Evolutionary conservation across 2,797 vertebrate species (phyloP), one percentile per base, ranked within the genome.

Genomic region (Naso thynnoides): DNA sequence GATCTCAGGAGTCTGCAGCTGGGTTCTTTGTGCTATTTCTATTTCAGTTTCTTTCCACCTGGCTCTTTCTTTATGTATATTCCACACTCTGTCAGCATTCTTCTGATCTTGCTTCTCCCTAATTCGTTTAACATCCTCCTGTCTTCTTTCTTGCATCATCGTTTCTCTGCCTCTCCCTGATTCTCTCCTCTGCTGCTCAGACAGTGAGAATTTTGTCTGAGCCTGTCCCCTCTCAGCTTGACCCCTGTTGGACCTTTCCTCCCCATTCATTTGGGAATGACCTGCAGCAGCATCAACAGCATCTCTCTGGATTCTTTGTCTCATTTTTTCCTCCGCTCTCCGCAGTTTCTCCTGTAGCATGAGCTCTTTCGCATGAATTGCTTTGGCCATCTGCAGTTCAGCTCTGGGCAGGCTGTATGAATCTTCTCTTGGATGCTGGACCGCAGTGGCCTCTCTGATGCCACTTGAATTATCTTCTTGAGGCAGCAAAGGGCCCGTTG

Each of bases 311-410:
- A 95, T 70, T 13, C 70, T 93, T 71, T 91, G 93, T 70, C 90
- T 87, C 49, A 96, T 68, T 19, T 83, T 90, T 64, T 95, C 90
- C 36, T 91, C 91, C 10, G 92, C 88, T 59, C 87, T 95, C 75
- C 66, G 89, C 65, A 98, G 84, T 79, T 96, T 97, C 75, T 95
- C 92, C 67, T 82, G 86, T 3, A 97, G 88, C 18, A 95, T 73
- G 1, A 76, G 81, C 82, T 96, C 76, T 81, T 95, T 95, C 76
- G 79, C 94, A 52, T 72, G 82, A 84, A 96, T 97, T 81, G 91
- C 90, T 48, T 89, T 85, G 67, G 88, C 83, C 82, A 96, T 66
- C 24, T 91, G 89, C 41, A 82, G 21, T 27, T 90, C 81, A 71
- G 52, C 73, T 23, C 62, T 62, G 6, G 55, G 8, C 19, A 31